Base-by-base conservation (phyloP, 2,888 invertebrate species). In the Busseola fusca region DNA sequence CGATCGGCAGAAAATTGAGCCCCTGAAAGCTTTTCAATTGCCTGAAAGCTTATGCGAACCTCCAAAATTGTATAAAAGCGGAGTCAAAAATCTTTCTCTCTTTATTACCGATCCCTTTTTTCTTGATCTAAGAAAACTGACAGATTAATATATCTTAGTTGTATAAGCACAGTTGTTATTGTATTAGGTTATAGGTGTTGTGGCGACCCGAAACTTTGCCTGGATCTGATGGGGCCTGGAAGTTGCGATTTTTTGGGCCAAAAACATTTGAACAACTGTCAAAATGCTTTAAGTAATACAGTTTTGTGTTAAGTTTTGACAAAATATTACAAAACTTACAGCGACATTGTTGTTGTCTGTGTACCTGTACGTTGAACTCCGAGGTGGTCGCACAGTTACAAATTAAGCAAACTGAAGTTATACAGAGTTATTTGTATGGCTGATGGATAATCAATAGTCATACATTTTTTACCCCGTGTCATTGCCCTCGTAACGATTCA, bases 391-490 rank as follows among this genome's bases (percentile, higher is more conserved):
- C 21, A 40, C 21, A 21, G 37, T 52, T 52, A 30, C n/a, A n/a
- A n/a, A 54, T 76, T 64, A 65, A 63, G 50, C 64, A 60, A 60
- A 79, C 70, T 58, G 52, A 71, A 68, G 37, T 73, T 77, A 74
- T 64, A 54, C 72, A 69, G 58, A 69, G 74, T 67, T 73, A 72
- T 79, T 75, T 75, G 60, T 58, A 52, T 62, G 21, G 30, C 52
- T 85, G 78, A 85, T 85, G 76, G 73, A 69, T 82, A 85, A 87
- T 88, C 86, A 83, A 89, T 89, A 78, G 57, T 60, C 77, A 72
- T 87, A 81, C 84, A 87, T 87, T 84, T 84, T 86, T 86, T 82
- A 86, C 84, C 45, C 40, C 9, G 64, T 78, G 86, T 78, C 86
- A 80, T 79, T 86, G 86, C 69, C 82, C 86, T 59, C 56, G 48